Evolutionary conservation across 2,888 invertebrate genomes (phyloP).

Genomic region (Cremastinae sp.): DNA sequence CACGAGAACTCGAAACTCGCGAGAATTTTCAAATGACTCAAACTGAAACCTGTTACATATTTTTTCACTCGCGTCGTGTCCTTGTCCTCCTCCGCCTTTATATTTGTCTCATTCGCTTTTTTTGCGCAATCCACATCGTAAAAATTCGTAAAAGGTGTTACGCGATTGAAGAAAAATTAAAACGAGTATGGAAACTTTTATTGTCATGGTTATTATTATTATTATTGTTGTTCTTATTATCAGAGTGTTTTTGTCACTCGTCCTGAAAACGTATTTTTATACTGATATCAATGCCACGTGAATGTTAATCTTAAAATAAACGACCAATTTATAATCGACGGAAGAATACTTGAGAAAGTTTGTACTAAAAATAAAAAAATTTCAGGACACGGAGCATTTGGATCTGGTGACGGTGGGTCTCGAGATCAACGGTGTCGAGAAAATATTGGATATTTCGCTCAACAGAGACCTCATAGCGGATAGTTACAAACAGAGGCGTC

Average conservation of each 20-base stretch:
- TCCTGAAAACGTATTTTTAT: too few species aligned
- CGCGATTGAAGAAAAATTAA: slow-evolving; percentile 4
- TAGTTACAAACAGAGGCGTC: slow-evolving; percentile 83
- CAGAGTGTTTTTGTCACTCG: too few species aligned
- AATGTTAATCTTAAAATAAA: too few species aligned
- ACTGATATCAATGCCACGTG: too few species aligned
- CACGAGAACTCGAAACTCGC: background rate
- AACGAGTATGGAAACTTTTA: slow-evolving; percentile 14
- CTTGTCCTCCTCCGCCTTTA: slow-evolving; percentile 11
- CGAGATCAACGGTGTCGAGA: slow-evolving; percentile 85
- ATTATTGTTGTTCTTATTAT: too few species aligned
- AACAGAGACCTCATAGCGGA: slow-evolving; percentile 87
- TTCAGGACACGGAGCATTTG: slow-evolving; percentile 81
- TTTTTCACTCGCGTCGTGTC: slow-evolving; percentile 11
- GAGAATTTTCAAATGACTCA: slow-evolving; percentile 16
- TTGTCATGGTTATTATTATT: too few species aligned
- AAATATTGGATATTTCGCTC: slow-evolving; percentile 86
- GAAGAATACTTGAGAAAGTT: too few species aligned
- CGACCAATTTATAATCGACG: too few species aligned
- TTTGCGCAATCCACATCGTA: slow-evolving; percentile 6
- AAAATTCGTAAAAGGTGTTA: slow-evolving; percentile 35
- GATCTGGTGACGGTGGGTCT: slow-evolving; percentile 85
- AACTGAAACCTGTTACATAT: slow-evolving; percentile 8
- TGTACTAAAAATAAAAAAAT: too few species aligned
- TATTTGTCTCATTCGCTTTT: background rate